Percentiles rank a stretch among this genome's conserved stretches.
Conservation (phyloP, 2,888 invertebrate species). For the Lydus trimaculatus region DNA sequence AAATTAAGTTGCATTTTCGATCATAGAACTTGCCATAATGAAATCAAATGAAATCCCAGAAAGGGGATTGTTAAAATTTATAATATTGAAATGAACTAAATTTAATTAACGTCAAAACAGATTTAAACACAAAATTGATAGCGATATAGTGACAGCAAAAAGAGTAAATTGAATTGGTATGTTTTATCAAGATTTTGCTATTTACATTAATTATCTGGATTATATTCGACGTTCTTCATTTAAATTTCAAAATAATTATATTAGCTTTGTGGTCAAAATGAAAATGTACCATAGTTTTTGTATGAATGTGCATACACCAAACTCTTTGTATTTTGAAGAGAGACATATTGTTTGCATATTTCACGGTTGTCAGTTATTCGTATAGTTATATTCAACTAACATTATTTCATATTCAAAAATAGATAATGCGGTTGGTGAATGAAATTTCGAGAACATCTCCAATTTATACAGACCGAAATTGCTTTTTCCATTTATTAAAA, state of each 20-base stretch:
- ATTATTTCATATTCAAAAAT: not conserved
- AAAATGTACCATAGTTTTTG: not conserved
- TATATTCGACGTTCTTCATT: not conserved
- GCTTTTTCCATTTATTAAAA: no score
- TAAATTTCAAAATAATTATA: not conserved
- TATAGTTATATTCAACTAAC: not conserved
- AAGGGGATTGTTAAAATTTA: no score
- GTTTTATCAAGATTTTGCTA: not conserved
- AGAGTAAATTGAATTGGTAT: not conserved
- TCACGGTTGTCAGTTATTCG: not conserved
- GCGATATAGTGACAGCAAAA: no score
- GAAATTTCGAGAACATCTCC: not conserved
- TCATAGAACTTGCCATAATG: not conserved
- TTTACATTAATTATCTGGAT: not conserved
- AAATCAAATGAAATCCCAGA: not conserved
- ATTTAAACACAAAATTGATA: not conserved
- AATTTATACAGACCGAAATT: not conserved
- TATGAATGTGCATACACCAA: not conserved
- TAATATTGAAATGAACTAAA: not conserved
- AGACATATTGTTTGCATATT: not conserved
- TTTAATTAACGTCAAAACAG: constrained; percentile 11
- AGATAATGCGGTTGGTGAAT: not conserved
- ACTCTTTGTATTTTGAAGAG: not conserved
- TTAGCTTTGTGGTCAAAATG: not conserved
- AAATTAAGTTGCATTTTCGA: not conserved